phyloP scores from a whole-genome alignment of 2,888 invertebrate genomes.

The Eurytoma adleriae region DNA sequence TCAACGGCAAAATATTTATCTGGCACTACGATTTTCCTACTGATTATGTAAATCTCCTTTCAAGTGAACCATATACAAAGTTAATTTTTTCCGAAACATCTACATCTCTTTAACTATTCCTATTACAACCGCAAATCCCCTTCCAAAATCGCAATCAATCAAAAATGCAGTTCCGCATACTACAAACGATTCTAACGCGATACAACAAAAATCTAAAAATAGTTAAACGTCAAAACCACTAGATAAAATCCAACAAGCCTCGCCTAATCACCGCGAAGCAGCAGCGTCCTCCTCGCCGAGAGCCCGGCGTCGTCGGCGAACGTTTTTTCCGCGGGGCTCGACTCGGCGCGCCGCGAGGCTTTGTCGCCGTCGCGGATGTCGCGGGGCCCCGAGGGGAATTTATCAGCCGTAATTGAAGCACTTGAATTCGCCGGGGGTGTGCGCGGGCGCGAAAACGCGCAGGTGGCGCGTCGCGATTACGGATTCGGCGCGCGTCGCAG shows the following conservation, averaged over 20 bases:
- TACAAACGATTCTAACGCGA: not conserved
- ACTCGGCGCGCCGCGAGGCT: not conserved
- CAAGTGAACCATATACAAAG: too few relatives aligned
- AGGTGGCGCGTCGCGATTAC: slow-evolving; percentile 48
- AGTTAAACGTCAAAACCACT: too few relatives aligned
- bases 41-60: too few relatives aligned
- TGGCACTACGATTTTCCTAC: too few relatives aligned
- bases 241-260: too few relatives aligned
- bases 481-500: slow-evolving; percentile 47
- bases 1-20: too few relatives aligned
- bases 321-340: not conserved
- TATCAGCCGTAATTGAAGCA: slow-evolving; percentile 46
- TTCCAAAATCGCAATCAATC: too few relatives aligned
- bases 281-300: not conserved
- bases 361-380: not conserved
- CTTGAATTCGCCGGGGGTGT: slow-evolving; percentile 34
- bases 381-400: slow-evolving; percentile 16
- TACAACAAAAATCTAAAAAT: too few relatives aligned
- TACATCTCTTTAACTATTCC: too few relatives aligned
- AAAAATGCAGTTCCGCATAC: not conserved
- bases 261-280: not conserved
- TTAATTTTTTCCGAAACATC: too few relatives aligned
- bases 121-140: too few relatives aligned
- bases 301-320: too few relatives aligned
- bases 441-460: slow-evolving; percentile 8